Percentiles rank a stretch among this genome's conserved stretches.
Evolutionary conservation across 1,140 invertebrate genomes (phyloP).

Genomic region (Metopolophium dirhodum): DNA sequence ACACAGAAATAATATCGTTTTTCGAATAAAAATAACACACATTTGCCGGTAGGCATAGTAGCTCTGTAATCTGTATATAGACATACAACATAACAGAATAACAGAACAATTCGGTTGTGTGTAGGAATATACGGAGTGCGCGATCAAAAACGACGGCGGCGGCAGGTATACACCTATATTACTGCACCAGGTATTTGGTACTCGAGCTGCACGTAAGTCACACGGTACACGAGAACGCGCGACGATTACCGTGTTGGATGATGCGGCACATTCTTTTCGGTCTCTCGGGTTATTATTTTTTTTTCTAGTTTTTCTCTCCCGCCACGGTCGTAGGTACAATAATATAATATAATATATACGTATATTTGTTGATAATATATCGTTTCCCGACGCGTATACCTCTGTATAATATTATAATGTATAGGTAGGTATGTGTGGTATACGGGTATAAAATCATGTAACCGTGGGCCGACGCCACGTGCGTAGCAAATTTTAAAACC

Average conservation of each 20-base stretch:
- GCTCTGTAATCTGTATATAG: background rate
- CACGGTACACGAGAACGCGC: background rate
- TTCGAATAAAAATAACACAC: background rate
- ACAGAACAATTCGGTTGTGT: background rate
- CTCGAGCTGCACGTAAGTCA: background rate
- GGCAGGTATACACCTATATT: background rate
- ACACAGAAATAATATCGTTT: no score
- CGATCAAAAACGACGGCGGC: background rate
- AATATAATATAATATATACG: no score
- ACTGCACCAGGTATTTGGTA: background rate
- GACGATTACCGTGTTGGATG: slow-evolving; percentile 28
- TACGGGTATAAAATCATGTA: background rate
- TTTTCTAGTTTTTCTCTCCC: background rate
- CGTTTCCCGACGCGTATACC: background rate
- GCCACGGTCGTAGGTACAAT: background rate
- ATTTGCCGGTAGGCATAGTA: background rate
- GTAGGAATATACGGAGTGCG: background rate
- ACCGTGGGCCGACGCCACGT: no score
- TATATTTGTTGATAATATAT: background rate
- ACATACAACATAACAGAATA: background rate
- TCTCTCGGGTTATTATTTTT: background rate
- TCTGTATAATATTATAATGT: background rate
- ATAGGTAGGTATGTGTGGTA: background rate
- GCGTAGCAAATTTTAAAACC: background rate
- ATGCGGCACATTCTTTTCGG: slow-evolving; percentile 34